phyloP scores from a whole-genome alignment of 2,113 vertebrate genomes.

The Hirundichthys speculiger region DNA sequence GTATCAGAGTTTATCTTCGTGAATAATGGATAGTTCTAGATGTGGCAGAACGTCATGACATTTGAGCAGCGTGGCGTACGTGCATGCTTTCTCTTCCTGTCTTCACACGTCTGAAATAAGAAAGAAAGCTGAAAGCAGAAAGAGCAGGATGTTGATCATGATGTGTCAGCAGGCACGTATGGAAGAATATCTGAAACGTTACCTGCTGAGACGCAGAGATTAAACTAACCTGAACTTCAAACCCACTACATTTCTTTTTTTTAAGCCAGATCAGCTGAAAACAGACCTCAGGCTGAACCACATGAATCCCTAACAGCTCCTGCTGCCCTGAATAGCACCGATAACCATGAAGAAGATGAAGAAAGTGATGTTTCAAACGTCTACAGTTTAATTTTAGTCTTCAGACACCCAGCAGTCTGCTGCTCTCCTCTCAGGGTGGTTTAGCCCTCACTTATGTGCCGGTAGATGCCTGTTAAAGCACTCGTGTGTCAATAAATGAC shows the following conservation, averaged over 20 bases:
- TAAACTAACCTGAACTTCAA: constrained; percentile 34
- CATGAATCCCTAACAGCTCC: constrained; percentile 48
- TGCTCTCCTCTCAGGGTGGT: not conserved
- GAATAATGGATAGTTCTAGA: constrained; percentile 73
- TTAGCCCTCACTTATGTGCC: no score
- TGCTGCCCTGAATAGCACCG: constrained; percentile 51
- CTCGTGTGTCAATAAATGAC: not conserved
- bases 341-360: constrained; percentile 57
- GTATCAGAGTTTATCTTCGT: constrained; percentile 55
- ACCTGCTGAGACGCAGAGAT: not conserved
- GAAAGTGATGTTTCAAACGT: constrained; percentile 21
- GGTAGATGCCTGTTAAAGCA: no score
- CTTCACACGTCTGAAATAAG: constrained; percentile 5
- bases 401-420: not conserved
- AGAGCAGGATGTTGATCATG: not conserved
- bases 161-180: constrained; percentile 4
- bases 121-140: constrained; percentile 2
- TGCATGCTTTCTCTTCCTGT: constrained; percentile 1
- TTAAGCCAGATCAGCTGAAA: constrained; percentile 43
- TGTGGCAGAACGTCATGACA: constrained; percentile 79
- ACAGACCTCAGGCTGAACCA: constrained; percentile 42
- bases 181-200: not conserved
- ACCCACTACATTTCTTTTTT: constrained; percentile 31
- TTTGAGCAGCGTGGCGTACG: constrained; percentile 50
- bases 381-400: constrained; percentile 10